Conservation (phyloP, 2,113 vertebrate species). For the Proterorhinus semilunaris region DNA sequence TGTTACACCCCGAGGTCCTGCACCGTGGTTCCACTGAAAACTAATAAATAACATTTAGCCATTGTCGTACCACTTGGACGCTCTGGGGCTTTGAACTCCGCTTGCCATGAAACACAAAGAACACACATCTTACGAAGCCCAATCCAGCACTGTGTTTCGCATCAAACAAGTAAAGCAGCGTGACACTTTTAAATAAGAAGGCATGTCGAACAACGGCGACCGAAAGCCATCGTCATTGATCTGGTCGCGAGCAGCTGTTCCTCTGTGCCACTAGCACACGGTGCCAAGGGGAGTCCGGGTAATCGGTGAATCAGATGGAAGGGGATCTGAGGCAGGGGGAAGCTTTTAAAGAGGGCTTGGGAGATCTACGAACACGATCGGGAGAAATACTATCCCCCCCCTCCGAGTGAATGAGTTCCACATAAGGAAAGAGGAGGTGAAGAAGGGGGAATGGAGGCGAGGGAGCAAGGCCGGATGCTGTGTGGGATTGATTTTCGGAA, state of each 20-base stretch:
- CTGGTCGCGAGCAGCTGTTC: constrained; percentile 24
- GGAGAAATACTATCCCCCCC: constrained; percentile 39
- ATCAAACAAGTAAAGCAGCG: constrained; percentile 7
- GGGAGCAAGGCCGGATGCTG: constrained; percentile 23
- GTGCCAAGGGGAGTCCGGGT: constrained; percentile 39
- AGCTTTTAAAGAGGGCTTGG: constrained; percentile 25
- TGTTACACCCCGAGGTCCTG: background rate
- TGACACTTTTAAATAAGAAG: constrained; percentile 20
- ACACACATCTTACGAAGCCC: background rate
- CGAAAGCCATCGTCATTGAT: constrained; percentile 43
- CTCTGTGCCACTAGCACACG: constrained; percentile 12
- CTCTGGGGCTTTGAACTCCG: constrained; percentile 1
- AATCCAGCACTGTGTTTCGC: background rate
- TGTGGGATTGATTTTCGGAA: constrained; percentile 48
- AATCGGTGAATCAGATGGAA: constrained; percentile 61
- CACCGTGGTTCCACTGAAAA: constrained; percentile 6
- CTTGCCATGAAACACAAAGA: constrained; percentile 1
- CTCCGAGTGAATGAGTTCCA: constrained; percentile 29
- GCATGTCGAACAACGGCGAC: constrained; percentile 8
- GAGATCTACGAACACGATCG: constrained; percentile 35
- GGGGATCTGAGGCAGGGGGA: constrained; percentile 40
- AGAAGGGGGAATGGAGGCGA: constrained; percentile 17
- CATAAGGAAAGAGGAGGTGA: constrained; percentile 5
- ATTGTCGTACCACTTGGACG: background rate
- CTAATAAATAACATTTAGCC: constrained; percentile 1